Evolutionary conservation across 1,140 invertebrate genomes (phyloP).

Genomic region (Trichonephila inaurata): DNA sequence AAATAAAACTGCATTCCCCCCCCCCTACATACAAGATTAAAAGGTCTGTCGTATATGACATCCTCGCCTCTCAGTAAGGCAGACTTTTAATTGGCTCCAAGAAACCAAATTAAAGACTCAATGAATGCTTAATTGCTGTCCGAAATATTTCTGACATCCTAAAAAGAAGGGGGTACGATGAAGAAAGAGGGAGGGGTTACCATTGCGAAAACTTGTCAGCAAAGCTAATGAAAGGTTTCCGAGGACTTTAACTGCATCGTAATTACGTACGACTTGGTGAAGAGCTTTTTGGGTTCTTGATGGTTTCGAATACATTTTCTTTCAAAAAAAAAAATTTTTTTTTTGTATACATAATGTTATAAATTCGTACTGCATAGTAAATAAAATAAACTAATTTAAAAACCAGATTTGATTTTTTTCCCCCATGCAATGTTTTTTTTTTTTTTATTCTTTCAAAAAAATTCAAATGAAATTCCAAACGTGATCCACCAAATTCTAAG

Average conservation of each 20-base stretch:
- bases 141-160: neutral
- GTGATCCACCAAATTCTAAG: too few species aligned
- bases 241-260: neutral
- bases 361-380: too few species aligned
- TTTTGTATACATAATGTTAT: too few species aligned
- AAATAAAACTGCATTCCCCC: too few species aligned
- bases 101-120: neutral
- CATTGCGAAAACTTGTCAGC: neutral
- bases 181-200: neutral
- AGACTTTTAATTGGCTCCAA: neutral
- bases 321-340: too few species aligned
- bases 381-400: too few species aligned
- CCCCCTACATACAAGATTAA: neutral
- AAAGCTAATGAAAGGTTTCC: neutral
- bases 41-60: neutral
- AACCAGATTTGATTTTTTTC: too few species aligned
- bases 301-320: neutral
- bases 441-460: too few species aligned
- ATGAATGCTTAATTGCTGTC: neutral
- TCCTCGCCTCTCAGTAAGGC: neutral
- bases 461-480: too few species aligned
- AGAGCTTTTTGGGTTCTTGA: neutral
- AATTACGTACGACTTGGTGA: neutral
- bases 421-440: too few species aligned
- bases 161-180: neutral